Percentiles rank a stretch among this genome's conserved stretches.
Conservation (phyloP, 2,797 vertebrate species). For the Bradypodion ventrale region DNA sequence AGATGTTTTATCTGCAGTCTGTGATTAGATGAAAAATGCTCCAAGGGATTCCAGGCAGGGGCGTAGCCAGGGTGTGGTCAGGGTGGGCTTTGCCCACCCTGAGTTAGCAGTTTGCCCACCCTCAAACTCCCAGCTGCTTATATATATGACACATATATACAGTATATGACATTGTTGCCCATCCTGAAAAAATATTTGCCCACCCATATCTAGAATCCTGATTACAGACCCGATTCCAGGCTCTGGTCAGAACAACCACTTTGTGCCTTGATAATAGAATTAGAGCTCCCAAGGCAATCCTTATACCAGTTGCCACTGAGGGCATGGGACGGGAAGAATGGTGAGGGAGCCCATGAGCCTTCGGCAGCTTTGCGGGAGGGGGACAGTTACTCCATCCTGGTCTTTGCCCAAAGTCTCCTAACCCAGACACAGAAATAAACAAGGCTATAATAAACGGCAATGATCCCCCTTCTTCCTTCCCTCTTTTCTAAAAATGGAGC, state of each 20-base stretch:
- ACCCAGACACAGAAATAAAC: not conserved
- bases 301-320: conserved; percentile 9
- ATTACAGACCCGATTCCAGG: too few species aligned
- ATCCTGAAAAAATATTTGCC: too few species aligned
- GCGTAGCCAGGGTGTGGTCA: too few species aligned
- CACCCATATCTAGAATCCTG: too few species aligned
- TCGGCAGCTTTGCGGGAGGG: not conserved
- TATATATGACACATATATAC: too few species aligned
- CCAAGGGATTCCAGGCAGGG: not conserved
- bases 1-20: conserved; percentile 27
- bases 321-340: not conserved
- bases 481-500: not conserved
- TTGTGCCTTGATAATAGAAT: conserved; percentile 33
- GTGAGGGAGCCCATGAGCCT: not conserved
- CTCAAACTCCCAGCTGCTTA: too few species aligned
- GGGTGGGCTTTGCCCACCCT: too few species aligned
- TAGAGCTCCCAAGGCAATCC: conserved; percentile 22
- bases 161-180: too few species aligned
- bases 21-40: conserved; percentile 24
- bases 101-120: too few species aligned
- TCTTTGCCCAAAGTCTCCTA: not conserved
- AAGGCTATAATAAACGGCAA: too few species aligned
- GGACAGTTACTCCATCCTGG: not conserved
- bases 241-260: conserved; percentile 31
- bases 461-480: not conserved